Evolutionary conservation across 2,113 vertebrate genomes (phyloP).

Genomic region (Blennius ocellaris): DNA sequence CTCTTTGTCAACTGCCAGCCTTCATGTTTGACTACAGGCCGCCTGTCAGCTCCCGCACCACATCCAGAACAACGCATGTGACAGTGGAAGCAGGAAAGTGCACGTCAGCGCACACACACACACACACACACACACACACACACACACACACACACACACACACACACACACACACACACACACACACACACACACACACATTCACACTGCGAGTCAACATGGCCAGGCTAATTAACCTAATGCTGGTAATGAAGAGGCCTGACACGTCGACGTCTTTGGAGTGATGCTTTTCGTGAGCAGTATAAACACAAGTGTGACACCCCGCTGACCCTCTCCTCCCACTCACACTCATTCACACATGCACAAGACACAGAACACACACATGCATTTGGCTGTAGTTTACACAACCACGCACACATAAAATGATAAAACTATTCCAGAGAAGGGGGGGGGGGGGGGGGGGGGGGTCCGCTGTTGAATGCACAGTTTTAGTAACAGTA

Average conservation of each 20-base stretch:
- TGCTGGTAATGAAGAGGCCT: constrained; percentile 87
- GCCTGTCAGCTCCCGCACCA: constrained; percentile 64
- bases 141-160: not conserved
- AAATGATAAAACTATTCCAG: too few relatives aligned
- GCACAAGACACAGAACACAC: constrained; percentile 16
- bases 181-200: not conserved
- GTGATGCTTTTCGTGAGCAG: constrained; percentile 78
- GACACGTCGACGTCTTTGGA: constrained; percentile 78
- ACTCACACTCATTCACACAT: constrained; percentile 23
- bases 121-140: not conserved
- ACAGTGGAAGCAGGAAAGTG: constrained; percentile 53
- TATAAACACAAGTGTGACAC: constrained; percentile 81
- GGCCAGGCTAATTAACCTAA: constrained; percentile 86
- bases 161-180: too few relatives aligned
- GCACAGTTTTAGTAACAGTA: too few relatives aligned
- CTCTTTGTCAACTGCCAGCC: constrained; percentile 72
- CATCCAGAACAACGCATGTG: constrained; percentile 64
- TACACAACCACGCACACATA: not conserved
- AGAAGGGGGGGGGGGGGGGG: too few relatives aligned
- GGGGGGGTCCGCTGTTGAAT: too few relatives aligned
- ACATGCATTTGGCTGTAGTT: constrained; percentile 3
- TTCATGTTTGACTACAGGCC: constrained; percentile 68
- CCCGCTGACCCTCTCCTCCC: constrained; percentile 45
- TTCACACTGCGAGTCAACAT: constrained; percentile 50
- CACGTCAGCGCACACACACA: constrained; percentile 13